Conservation (phyloP, 2,888 invertebrate genomes). For the Limnephilus rhombicus region DNA sequence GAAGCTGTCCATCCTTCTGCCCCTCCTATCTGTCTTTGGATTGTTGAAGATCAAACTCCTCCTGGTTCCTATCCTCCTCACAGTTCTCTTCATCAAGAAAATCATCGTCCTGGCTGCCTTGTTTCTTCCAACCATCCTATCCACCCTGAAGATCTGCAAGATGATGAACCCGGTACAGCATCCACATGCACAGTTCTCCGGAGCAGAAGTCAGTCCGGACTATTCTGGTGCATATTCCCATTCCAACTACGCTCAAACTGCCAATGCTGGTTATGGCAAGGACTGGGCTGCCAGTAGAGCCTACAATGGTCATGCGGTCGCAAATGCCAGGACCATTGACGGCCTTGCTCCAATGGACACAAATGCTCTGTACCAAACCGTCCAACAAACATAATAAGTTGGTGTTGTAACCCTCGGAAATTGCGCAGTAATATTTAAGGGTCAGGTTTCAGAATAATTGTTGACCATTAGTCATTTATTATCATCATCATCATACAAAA, state of each 20-base stretch:
- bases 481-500: neutral
- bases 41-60: slow-evolving; percentile 79
- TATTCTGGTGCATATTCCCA: slow-evolving; percentile 73
- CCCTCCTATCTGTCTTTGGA: slow-evolving; percentile 77
- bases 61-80: slow-evolving; percentile 79
- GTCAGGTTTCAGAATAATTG: neutral
- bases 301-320: slow-evolving; percentile 71
- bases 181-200: slow-evolving; percentile 57
- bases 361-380: neutral
- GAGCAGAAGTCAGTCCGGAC: slow-evolving; percentile 69
- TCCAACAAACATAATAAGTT: neutral
- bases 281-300: slow-evolving; percentile 77
- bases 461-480: neutral
- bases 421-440: neutral
- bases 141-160: slow-evolving; percentile 78
- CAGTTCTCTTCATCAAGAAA: slow-evolving; percentile 83
- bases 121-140: slow-evolving; percentile 79
- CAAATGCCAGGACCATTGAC: neutral
- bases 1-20: slow-evolving; percentile 76
- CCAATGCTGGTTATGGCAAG: slow-evolving; percentile 70
- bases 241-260: slow-evolving; percentile 48
- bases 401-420: neutral
- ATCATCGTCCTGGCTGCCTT: slow-evolving; percentile 80
- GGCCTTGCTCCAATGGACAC: neutral
- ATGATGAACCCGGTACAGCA: slow-evolving; percentile 67